A percentile compares a stretch with the other conserved stretches of the same genome.
phyloP scores from a whole-genome alignment of 2,113 vertebrate species.

The Conger conger region DNA sequence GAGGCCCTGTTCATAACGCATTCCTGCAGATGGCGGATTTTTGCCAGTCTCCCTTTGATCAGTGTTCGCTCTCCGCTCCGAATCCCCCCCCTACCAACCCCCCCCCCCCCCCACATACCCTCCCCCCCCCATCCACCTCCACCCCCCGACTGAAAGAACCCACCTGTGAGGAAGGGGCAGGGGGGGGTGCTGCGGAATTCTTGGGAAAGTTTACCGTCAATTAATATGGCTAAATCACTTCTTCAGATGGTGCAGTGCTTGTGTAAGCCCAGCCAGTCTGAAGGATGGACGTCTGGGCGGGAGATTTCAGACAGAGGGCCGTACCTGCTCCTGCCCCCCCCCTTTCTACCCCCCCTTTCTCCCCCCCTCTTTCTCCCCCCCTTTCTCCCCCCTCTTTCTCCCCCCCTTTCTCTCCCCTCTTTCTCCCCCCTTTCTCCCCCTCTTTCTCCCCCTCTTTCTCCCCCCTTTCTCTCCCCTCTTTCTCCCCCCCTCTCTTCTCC shows the following conservation, averaged over 20 bases:
- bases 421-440: constrained; percentile 32
- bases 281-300: constrained; percentile 75
- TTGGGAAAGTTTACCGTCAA: constrained; percentile 89
- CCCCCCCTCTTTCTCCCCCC: constrained; percentile 32
- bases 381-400: constrained; percentile 13
- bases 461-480: constrained; percentile 24
- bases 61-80: constrained; percentile 72
- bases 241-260: constrained; percentile 87
- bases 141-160: constrained; percentile 86
- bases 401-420: constrained; percentile 22
- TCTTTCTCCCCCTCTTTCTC: no score
- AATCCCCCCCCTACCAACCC: constrained; percentile 67
- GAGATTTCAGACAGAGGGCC: constrained; percentile 74
- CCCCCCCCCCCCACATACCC: no score
- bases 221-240: constrained; percentile 91
- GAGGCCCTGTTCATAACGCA: constrained; percentile 76
- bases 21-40: constrained; percentile 81
- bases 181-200: constrained; percentile 73
- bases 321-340: constrained; percentile 69
- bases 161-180: constrained; percentile 86
- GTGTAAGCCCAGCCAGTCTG: constrained; percentile 79
- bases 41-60: constrained; percentile 74
- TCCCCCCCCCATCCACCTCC: constrained; percentile 67
- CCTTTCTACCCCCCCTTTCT: neutral
- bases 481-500: constrained; percentile 30